A percentile compares a stretch with the other conserved stretches of the same genome.
These are phyloP conservation scores for Aphis gossypii DNA, from an alignment of 1,140 invertebrate genomes.

Conservation along the genomic window DNA sequence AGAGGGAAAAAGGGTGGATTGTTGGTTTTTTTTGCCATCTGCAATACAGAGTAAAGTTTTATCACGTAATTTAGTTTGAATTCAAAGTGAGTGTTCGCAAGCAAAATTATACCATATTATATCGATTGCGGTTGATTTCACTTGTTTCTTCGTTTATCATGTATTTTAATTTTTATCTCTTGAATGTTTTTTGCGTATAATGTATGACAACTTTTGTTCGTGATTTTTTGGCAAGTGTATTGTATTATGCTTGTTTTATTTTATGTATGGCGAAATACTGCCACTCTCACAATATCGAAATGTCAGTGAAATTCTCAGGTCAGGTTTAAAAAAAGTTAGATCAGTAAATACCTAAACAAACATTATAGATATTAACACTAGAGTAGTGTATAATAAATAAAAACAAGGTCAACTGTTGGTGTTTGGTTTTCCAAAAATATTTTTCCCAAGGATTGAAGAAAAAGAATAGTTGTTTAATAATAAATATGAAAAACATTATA, in stretches of 20 bases:
- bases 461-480: background rate
- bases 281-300: background rate
- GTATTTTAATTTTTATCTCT: background rate
- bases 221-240: background rate
- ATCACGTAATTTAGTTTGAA: constrained; percentile 1
- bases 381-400: background rate
- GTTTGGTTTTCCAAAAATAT: background rate
- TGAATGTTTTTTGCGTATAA: background rate
- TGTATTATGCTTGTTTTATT: constrained; percentile 4
- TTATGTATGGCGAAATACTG: background rate
- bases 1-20: background rate
- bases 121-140: background rate
- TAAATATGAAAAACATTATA: background rate
- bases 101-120: background rate
- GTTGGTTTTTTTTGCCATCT: constrained; percentile 17
- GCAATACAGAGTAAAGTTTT: constrained; percentile 4
- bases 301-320: background rate
- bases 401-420: background rate
- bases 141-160: background rate
- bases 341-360: background rate
- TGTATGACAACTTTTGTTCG: background rate
- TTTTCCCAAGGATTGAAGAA: background rate
- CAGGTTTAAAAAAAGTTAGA: background rate
- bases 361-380: too few species aligned
- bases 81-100: background rate